These are phyloP conservation scores for Onychomys arenicola DNA, from an alignment of 2,797 vertebrate genomes.

Conservation along the genomic window DNA sequence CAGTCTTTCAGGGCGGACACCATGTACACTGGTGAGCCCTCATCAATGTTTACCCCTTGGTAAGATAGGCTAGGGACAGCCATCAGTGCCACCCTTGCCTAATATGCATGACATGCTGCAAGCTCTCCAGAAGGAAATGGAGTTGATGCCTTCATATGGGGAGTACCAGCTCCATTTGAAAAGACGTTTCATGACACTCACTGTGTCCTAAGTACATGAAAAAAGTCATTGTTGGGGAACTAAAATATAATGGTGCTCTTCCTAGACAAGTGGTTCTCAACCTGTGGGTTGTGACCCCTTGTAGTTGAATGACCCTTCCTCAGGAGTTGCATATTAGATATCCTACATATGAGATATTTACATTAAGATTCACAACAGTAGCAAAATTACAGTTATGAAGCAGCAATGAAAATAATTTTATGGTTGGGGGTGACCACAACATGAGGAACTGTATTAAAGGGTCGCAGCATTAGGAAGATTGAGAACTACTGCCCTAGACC, in stretches of 20 bases:
- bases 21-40: not conserved
- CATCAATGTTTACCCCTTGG: not conserved
- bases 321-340: not conserved
- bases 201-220: conserved; percentile 7
- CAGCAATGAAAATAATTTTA: not conserved
- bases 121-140: not conserved
- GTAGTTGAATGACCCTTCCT: not conserved
- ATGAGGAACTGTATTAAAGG: not conserved
- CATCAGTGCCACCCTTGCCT: not conserved
- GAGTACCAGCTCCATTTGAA: not conserved
- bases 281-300: not conserved
- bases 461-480: no score
- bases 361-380: not conserved
- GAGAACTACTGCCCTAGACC: not conserved
- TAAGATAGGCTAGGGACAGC: not conserved
- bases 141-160: not conserved
- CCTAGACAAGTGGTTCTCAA: not conserved
- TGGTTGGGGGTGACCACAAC: not conserved
- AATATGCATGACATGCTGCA: not conserved
- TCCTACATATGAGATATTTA: not conserved
- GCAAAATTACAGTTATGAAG: not conserved
- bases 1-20: not conserved
- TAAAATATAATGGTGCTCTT: not conserved
- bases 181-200: conserved; percentile 39
- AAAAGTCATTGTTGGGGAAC: conserved; percentile 12